Conservation (phyloP, 2,113 vertebrate species). For the Macroglossus sobrinus region DNA sequence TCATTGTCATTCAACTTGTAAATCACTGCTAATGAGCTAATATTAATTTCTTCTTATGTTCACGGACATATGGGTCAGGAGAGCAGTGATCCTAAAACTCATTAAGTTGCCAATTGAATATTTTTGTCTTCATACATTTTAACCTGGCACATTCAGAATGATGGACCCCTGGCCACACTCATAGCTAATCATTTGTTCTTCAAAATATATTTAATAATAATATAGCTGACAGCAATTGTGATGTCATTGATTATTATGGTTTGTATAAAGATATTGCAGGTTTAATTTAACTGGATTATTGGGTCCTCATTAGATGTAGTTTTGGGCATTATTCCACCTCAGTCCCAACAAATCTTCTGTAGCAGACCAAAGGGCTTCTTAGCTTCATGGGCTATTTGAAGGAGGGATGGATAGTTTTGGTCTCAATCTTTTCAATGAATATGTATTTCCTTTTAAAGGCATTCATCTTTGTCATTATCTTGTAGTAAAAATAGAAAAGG, state of each 20-base stretch:
- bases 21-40: conserved; percentile 66
- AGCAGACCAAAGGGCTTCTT: conserved; percentile 65
- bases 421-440: conserved; percentile 79
- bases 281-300: conserved; percentile 79
- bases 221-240: conserved; percentile 62
- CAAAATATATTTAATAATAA: conserved; percentile 68
- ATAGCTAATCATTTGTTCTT: conserved; percentile 69
- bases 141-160: not conserved
- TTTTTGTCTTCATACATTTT: conserved; percentile 56
- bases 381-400: conserved; percentile 58
- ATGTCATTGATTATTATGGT: conserved; percentile 74
- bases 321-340: conserved; percentile 72
- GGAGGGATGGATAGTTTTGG: conserved; percentile 69
- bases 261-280: conserved; percentile 63
- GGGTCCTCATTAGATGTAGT: conserved; percentile 73
- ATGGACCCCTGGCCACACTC: conserved; percentile 48
- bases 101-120: conserved; percentile 44
- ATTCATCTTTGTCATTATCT: conserved; percentile 84
- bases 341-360: conserved; percentile 71
- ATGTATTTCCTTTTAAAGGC: conserved; percentile 82
- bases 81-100: conserved; percentile 55
- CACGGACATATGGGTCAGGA: not conserved
- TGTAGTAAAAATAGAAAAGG: conserved; percentile 80
- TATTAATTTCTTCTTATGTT: conserved; percentile 51
- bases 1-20: conserved; percentile 30